These are phyloP conservation scores for Neotoma lepida DNA, from an alignment of 2,113 vertebrate genomes.

Conservation along the genomic window DNA sequence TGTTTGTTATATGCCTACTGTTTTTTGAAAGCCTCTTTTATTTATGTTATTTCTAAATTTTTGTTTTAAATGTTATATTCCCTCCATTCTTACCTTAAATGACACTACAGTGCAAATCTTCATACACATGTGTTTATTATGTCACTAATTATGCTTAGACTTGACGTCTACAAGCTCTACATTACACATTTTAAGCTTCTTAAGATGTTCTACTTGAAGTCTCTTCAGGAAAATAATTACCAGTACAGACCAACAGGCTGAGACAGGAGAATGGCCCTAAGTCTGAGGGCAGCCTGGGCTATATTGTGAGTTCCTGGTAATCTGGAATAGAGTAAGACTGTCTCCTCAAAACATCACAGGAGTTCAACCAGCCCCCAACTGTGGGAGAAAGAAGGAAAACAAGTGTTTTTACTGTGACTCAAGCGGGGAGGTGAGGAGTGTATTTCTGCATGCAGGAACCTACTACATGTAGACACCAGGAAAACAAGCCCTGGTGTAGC, in stretches of 20 bases:
- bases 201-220: neutral
- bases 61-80: neutral
- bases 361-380: neutral
- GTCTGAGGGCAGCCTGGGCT: neutral
- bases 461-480: neutral
- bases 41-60: neutral
- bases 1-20: neutral
- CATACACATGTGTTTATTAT: neutral
- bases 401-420: neutral
- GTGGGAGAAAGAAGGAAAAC: neutral
- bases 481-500: neutral
- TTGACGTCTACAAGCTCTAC: neutral
- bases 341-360: neutral
- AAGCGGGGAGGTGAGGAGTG: neutral
- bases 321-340: neutral
- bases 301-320: neutral
- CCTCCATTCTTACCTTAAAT: neutral
- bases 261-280: neutral
- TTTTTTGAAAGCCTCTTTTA: constrained; percentile 19
- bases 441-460: neutral
- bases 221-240: constrained; percentile 34
- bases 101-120: neutral
- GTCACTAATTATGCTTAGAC: neutral
- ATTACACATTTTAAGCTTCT: neutral
- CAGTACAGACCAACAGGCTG: neutral